These are phyloP conservation scores for Callimorpha dominula DNA, from an alignment of 2,888 invertebrate species.

Conservation along the genomic window DNA sequence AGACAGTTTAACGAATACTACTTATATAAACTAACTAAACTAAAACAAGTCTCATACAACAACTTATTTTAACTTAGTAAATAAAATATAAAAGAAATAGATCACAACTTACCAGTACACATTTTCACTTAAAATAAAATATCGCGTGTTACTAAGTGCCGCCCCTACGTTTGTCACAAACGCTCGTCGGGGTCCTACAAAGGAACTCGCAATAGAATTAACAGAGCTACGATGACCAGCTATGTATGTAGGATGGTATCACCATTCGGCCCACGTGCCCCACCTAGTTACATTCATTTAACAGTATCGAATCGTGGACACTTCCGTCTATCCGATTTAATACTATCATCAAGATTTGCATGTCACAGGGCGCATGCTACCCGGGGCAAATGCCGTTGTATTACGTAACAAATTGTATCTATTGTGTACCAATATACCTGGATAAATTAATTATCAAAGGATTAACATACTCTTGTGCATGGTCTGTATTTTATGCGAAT, in stretches of 20 bases:
- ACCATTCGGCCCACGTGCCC: slow-evolving; percentile 63
- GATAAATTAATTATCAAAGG: slow-evolving; percentile 62
- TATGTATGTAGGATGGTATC: slow-evolving; percentile 51
- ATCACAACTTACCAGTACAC: neutral
- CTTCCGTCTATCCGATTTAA: slow-evolving; percentile 80
- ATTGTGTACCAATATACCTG: slow-evolving; percentile 67
- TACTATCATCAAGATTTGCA: slow-evolving; percentile 85
- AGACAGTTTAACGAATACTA: too few species aligned
- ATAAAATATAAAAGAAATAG: neutral
- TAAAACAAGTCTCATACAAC: too few species aligned
- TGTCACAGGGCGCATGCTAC: slow-evolving; percentile 77
- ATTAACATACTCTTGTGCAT: slow-evolving; percentile 55
- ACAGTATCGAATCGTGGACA: slow-evolving; percentile 67
- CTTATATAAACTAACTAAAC: too few species aligned
- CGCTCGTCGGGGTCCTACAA: slow-evolving; percentile 58
- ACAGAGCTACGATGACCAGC: slow-evolving; percentile 63
- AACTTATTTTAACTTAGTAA: too few species aligned
- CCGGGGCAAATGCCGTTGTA: slow-evolving; percentile 69
- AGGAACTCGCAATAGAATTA: slow-evolving; percentile 74
- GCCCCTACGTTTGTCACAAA: slow-evolving; percentile 60
- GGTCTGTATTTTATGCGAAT: slow-evolving; percentile 30
- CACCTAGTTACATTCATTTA: slow-evolving; percentile 79
- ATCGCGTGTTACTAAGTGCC: slow-evolving; percentile 46
- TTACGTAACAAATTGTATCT: slow-evolving; percentile 71
- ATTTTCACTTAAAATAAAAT: slow-evolving; percentile 36